These are phyloP conservation scores for Neoitamus cyanurus DNA, from an alignment of 2,888 invertebrate species.

Conservation along the genomic window DNA sequence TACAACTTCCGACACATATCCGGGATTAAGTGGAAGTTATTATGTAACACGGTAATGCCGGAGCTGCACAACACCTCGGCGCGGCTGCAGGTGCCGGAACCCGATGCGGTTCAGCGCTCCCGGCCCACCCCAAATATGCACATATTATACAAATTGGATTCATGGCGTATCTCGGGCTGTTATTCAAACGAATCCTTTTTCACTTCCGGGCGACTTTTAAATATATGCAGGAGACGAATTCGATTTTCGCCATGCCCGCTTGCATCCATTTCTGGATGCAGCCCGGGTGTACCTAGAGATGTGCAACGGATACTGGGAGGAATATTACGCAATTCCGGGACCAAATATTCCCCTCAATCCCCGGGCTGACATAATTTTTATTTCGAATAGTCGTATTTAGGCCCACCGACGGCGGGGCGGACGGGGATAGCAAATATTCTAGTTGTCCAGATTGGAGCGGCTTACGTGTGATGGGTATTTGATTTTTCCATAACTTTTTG, in stretches of 20 bases:
- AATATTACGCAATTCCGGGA: not conserved
- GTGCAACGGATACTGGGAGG: not conserved
- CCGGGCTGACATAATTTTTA: not conserved
- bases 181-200: slow-evolving; percentile 17
- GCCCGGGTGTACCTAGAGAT: not conserved
- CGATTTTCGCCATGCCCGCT: not conserved
- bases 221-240: not conserved
- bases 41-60: slow-evolving; percentile 20
- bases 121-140: not conserved
- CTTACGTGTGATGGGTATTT: slow-evolving; percentile 17
- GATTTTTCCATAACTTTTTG: slow-evolving; percentile 20
- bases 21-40: slow-evolving; percentile 27
- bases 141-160: slow-evolving; percentile 31
- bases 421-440: not conserved
- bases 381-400: not conserved
- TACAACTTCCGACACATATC: slow-evolving; percentile 34
- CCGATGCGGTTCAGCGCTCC: not conserved
- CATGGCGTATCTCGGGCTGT: not conserved
- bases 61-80: not conserved
- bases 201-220: not conserved
- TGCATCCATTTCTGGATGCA: not conserved
- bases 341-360: not conserved
- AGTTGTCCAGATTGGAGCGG: slow-evolving; percentile 4
- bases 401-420: not conserved
- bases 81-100: not conserved